Base-by-base conservation (phyloP, 2,888 invertebrate genomes). In the Omphaloscelis lunosa region DNA sequence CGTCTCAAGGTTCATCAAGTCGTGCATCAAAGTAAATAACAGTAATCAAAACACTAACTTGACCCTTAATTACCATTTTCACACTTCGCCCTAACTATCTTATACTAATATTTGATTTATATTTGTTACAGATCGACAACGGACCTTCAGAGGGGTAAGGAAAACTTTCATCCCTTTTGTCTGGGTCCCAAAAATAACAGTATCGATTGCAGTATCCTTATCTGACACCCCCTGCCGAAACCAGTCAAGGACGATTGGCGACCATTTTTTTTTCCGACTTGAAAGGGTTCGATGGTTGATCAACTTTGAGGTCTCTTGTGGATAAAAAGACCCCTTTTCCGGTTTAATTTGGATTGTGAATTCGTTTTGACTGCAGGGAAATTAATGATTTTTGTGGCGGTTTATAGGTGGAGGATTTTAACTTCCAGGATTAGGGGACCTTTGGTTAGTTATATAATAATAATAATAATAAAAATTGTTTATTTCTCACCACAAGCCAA, bases 171-270 rank as follows among this genome's bases (percentile, higher is more conserved):
- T 79, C 71, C 71, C 70, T 87, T 77, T 87, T 77, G 75, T 78
- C 67, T 63, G 63, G 34, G n/a, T 53, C 68, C 86, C 83, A 73
- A 85, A 85, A 87, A 87, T 89, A 87, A 80, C 79, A 79, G 67
- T 78, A 77, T 89, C 79, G 76, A 87, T 89, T 85, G 68, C 80
- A 72, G 65, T 70, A 68, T 70, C 83, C 79, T 87, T 89, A 89
- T 89, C 88, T 62, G n/a, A 68, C 27, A 58, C 45, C 61, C 61
- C 34, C 34, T 48, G 53, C n/a, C 29, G 34, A 39, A 39, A 48
- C 41, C 53, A 80, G 62, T 51, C 72, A 66, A 72, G 62, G 72
- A 63, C 84, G 41, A 45, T 61, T 39, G 84, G 39, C 53, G 59
- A 56, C 77, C 79, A 83, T 65, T 83, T 83, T 89, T 53, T 88